A percentile compares a stretch with the other conserved stretches of the same genome.
These are phyloP conservation scores for Smutsia temminckii DNA, from an alignment of 2,797 vertebrate species.

Conservation along the genomic window DNA sequence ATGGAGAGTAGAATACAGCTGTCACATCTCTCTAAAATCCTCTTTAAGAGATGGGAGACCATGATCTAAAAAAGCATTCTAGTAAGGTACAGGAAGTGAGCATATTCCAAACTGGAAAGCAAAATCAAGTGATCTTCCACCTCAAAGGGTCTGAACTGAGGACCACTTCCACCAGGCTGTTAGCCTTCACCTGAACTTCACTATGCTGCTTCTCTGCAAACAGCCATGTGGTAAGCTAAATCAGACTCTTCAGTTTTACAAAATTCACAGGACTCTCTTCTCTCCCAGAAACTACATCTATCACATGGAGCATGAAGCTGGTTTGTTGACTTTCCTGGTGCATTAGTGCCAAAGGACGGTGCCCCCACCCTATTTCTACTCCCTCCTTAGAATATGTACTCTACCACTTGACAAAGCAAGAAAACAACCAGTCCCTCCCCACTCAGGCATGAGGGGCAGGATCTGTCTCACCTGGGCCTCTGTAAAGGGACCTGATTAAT, in stretches of 20 bases:
- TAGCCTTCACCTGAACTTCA: background rate
- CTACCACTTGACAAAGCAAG: background rate
- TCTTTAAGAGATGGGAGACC: background rate
- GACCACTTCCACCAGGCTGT: background rate
- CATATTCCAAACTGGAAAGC: background rate
- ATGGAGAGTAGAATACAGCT: background rate
- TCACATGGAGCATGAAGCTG: background rate
- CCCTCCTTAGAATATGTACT: too few relatives aligned
- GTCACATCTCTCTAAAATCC: background rate
- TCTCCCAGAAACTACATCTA: background rate
- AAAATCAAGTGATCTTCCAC: background rate
- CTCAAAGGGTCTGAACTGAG: background rate
- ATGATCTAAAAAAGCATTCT: background rate
- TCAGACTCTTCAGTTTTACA: background rate
- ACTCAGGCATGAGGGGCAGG: background rate
- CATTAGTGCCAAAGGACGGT: background rate
- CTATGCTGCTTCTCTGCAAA: background rate
- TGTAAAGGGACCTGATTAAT: background rate
- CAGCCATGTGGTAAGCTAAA: too few relatives aligned
- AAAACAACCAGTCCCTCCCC: background rate
- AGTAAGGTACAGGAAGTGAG: background rate
- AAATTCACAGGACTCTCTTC: background rate
- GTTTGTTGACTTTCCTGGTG: background rate
- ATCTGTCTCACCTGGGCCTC: background rate
- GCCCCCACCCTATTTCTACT: too few relatives aligned